Percentiles rank a stretch among this genome's conserved stretches.
Evolutionary conservation across 2,888 invertebrate species (phyloP).

Genomic region (Oligia latruncula): DNA sequence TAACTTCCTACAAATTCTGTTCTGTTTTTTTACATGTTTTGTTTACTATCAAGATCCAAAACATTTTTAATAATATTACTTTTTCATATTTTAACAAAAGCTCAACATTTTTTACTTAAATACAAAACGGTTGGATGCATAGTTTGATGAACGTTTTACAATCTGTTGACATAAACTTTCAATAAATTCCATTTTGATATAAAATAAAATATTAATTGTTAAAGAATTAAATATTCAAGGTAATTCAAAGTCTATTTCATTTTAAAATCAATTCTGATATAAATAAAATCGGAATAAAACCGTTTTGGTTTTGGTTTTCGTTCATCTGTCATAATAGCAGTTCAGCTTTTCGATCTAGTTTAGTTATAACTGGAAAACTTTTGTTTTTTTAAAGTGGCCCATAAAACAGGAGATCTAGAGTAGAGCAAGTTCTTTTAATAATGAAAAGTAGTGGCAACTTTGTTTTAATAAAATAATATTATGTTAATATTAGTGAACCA

Average conservation of each 20-base stretch:
- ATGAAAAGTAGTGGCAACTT: constrained; percentile 5
- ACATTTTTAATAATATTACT: neutral
- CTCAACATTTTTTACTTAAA: neutral
- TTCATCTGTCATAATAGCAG: neutral
- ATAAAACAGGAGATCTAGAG: neutral
- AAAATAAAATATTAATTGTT: neutral
- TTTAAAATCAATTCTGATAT: neutral
- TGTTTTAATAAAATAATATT: constrained; percentile 1
- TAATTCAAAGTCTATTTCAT: neutral
- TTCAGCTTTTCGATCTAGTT: neutral
- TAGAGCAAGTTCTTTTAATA: neutral
- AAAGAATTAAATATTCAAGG: neutral
- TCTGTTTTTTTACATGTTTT: too few species aligned
- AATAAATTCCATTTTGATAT: neutral
- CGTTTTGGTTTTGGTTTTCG: neutral
- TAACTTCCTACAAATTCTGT: neutral
- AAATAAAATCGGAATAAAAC: neutral
- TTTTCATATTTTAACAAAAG: neutral
- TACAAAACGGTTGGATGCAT: neutral
- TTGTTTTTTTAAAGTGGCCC: neutral
- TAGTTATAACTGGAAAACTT: neutral
- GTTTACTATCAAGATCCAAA: neutral
- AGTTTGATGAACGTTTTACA: neutral
- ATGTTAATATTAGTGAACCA: constrained; percentile 2
- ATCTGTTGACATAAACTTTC: neutral